A percentile compares a stretch with the other conserved stretches of the same genome.
Evolutionary conservation across 2,888 invertebrate genomes (phyloP).

Genomic region (Synergus gifuensis): DNA sequence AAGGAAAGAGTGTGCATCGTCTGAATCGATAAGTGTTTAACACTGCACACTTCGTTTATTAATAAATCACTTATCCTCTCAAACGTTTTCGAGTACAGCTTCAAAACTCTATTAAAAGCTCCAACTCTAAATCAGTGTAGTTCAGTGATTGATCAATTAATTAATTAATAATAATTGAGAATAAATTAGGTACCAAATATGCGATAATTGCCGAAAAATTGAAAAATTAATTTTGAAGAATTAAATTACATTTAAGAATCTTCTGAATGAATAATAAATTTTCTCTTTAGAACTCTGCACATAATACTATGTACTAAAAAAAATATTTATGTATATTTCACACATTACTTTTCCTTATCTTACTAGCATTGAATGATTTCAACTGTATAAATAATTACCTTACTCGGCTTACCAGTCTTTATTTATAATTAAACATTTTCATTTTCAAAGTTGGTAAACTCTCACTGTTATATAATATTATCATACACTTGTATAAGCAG

Average conservation of each 20-base stretch:
- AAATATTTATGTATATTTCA: not conserved
- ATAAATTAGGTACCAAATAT: too few species aligned
- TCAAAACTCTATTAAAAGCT: not conserved
- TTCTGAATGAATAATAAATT: not conserved
- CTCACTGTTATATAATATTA: not conserved
- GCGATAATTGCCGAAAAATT: too few species aligned
- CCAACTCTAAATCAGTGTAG: not conserved
- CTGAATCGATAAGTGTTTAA: too few species aligned
- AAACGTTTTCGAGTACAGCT: not conserved
- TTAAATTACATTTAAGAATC: too few species aligned
- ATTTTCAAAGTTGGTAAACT: not conserved
- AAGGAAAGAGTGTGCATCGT: not conserved
- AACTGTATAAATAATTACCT: not conserved
- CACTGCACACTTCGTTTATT: not conserved
- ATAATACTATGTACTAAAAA: too few species aligned
- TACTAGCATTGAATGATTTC: not conserved
- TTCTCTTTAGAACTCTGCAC: too few species aligned
- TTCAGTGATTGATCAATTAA: not conserved
- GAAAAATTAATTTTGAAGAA: too few species aligned
- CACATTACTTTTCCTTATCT: not conserved
- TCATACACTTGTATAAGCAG: not conserved
- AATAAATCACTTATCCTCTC: not conserved
- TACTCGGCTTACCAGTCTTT: not conserved
- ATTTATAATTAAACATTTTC: slow-evolving; percentile 6
- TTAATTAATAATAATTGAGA: not conserved